These are phyloP conservation scores for Acipenser transmontanus DNA, from an alignment of 2,797 vertebrate genomes.

Conservation along the genomic window DNA sequence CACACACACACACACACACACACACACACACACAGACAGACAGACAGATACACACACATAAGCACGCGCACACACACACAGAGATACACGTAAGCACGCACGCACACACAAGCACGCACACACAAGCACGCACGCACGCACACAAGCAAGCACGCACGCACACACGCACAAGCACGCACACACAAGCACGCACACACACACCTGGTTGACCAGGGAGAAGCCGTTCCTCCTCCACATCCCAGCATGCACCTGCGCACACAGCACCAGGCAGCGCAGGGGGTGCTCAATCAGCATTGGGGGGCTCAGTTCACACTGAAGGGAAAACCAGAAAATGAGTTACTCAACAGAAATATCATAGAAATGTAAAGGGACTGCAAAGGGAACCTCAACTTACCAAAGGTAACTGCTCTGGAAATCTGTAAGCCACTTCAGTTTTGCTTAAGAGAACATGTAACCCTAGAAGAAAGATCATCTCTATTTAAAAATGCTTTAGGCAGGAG, in stretches of 20 bases:
- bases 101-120: no score
- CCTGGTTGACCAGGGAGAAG: constrained; percentile 95
- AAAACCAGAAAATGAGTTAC: neutral
- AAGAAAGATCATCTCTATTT: constrained; percentile 9
- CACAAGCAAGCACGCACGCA: neutral
- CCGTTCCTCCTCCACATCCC: constrained; percentile 98
- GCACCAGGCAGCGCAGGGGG: constrained; percentile 85
- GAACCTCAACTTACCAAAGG: constrained; percentile 70
- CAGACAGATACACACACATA: constrained; percentile 12
- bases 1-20: neutral
- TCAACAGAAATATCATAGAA: neutral
- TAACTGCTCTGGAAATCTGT: constrained; percentile 83
- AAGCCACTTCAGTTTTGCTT: constrained; percentile 87
- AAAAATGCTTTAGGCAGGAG: no score
- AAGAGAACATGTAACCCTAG: constrained; percentile 87
- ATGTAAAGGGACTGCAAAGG: neutral
- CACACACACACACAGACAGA: no score
- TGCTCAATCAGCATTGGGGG: constrained; percentile 91
- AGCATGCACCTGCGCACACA: constrained; percentile 95
- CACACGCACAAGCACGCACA: neutral
- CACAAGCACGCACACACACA: constrained; percentile 34
- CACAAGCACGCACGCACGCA: neutral
- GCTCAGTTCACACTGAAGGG: constrained; percentile 82
- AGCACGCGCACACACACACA: no score
- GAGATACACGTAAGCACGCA: neutral